These are phyloP conservation scores for Apamea sordens DNA, from an alignment of 2,888 invertebrate species.

Conservation along the genomic window DNA sequence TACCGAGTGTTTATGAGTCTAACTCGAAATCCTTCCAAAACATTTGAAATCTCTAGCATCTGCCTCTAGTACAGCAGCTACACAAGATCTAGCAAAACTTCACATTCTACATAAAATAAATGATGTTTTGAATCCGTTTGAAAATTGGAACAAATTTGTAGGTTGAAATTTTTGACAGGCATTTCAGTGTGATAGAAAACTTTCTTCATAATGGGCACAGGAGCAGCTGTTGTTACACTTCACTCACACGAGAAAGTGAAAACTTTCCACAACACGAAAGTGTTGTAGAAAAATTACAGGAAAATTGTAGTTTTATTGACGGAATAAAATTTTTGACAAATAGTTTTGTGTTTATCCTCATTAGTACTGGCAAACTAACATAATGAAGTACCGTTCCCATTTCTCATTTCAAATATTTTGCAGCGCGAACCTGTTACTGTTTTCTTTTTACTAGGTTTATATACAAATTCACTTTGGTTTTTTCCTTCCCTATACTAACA, in stretches of 20 bases:
- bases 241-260: conserved; percentile 36
- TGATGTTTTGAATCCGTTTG: conserved; percentile 64
- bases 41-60: conserved; percentile 47
- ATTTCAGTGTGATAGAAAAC: conserved; percentile 64
- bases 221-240: conserved; percentile 64
- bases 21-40: conserved; percentile 60
- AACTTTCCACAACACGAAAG: not conserved
- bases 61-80: conserved; percentile 29
- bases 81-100: conserved; percentile 58
- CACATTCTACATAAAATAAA: conserved; percentile 68
- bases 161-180: conserved; percentile 68
- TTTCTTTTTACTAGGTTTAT: not conserved
- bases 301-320: conserved; percentile 27
- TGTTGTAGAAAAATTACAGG: conserved; percentile 39
- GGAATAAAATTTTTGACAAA: conserved; percentile 14
- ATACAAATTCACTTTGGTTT: not conserved
- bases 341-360: conserved; percentile 3
- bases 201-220: conserved; percentile 62
- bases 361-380: not conserved
- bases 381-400: not conserved
- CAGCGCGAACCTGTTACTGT: not conserved
- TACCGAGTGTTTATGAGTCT: conserved; percentile 68
- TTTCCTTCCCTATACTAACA: not conserved
- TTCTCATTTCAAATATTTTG: not conserved
- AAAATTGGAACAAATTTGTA: conserved; percentile 62